phyloP scores from a whole-genome alignment of 2,113 vertebrate genomes.

The Petromus typicus region DNA sequence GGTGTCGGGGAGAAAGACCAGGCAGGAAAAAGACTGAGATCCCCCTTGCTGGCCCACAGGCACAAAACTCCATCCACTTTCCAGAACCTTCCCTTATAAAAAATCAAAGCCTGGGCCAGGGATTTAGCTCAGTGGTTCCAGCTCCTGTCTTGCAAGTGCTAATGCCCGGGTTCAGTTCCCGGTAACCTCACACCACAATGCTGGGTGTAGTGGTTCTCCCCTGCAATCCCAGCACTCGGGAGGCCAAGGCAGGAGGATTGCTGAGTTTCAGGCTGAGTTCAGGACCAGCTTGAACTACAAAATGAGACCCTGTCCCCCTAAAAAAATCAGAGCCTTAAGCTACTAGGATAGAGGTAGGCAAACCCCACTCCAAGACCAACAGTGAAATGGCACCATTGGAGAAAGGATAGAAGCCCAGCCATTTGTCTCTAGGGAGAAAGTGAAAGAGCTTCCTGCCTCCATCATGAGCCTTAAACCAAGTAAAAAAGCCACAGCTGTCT shows the following conservation, averaged over 20 bases:
- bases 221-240: too few species aligned
- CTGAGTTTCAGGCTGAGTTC: too few species aligned
- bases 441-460: neutral
- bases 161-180: too few species aligned
- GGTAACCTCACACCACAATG: too few species aligned
- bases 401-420: neutral
- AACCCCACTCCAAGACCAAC: neutral
- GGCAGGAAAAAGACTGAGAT: neutral
- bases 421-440: neutral
- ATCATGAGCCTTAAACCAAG: neutral
- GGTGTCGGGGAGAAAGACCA: neutral
- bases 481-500: neutral
- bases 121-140: too few species aligned
- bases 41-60: neutral
- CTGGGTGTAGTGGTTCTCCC: too few species aligned
- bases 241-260: too few species aligned
- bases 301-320: too few species aligned
- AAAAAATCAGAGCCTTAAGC: neutral
- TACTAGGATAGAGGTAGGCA: neutral
- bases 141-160: too few species aligned
- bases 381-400: neutral
- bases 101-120: too few species aligned
- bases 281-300: too few species aligned
- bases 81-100: neutral
- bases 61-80: neutral